Evolutionary conservation across 2,797 vertebrate species (phyloP), one percentile per base, ranked within the genome.

Genomic region (Squalus acanthias): DNA sequence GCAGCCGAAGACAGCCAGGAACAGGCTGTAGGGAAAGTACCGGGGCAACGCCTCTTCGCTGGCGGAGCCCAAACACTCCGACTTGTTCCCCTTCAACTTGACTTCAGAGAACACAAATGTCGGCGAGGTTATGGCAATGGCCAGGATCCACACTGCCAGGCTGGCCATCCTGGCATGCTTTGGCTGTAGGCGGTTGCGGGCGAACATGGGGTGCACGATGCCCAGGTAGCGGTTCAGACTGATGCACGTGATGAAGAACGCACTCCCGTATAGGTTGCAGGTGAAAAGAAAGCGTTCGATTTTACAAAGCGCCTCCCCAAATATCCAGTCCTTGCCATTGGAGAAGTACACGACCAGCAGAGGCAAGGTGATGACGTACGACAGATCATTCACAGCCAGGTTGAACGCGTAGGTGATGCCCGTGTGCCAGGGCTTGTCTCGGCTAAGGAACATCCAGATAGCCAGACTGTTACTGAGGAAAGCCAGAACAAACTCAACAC

Each of bases 221-320:
- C 97, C 98, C 67, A 99, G 69, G 3, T 98, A 99, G 39, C 98
- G 97, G 97, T 98, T 98, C 24, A 99, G 97, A 70, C 98, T 98
- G 97, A 99, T 99, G 63, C 98, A 98, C 97, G 98, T 98, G 97
- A 99, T 97, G 96, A 99, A 98, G 96, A 98, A 97, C 96, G 98
- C 97, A 96, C 98, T 98, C 0, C 97, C 97, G 0, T 99, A 98
- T 20, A 98, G 96, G 98, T 99, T 99, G 97, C 97, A 98, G 96
- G 96, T 97, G 97, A 98, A 99, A 9, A 99, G 97, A 96, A 99
- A 99, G 29, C 97, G 98, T 91, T 99, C 98, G 0, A 98, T 96
- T 96, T 97, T 98, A 96, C 99, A 99, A 0, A 96, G 8, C 0
- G 50, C 4, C 0, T 7, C 0, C 0, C 98, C 97, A 0, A 98